Evolutionary conservation across 2,113 vertebrate genomes (phyloP).

Genomic region (Scartelaos histophorus): DNA sequence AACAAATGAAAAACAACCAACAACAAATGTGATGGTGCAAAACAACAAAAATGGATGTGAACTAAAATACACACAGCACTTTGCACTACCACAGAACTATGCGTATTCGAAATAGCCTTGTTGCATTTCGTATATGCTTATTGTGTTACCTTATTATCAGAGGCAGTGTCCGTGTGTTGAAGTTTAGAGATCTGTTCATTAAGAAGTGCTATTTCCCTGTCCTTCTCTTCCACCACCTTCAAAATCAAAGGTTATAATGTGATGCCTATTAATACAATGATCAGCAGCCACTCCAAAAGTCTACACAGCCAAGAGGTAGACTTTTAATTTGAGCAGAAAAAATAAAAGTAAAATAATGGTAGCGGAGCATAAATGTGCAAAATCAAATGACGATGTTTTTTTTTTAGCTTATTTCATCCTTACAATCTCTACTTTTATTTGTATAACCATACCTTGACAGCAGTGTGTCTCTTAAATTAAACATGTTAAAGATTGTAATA

Average conservation of each 20-base stretch:
- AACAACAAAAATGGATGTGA: constrained; percentile 38
- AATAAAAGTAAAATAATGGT: not conserved
- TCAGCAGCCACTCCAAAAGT: constrained; percentile 34
- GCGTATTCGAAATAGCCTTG: constrained; percentile 51
- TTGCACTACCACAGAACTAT: constrained; percentile 56
- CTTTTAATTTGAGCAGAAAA: constrained; percentile 11
- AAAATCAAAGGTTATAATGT: constrained; percentile 81
- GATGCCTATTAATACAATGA: constrained; percentile 71
- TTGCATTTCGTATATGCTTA: constrained; percentile 54
- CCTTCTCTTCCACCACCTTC: constrained; percentile 88
- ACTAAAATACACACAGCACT: constrained; percentile 56
- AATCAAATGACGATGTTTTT: not conserved
- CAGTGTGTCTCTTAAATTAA: not conserved
- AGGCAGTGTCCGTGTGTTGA: constrained; percentile 82
- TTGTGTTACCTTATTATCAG: constrained; percentile 87
- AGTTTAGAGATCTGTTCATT: constrained; percentile 87
- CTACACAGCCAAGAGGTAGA: constrained; percentile 17
- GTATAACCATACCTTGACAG: not conserved
- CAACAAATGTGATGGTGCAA: constrained; percentile 30
- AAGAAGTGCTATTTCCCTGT: constrained; percentile 85
- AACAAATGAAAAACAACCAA: constrained; percentile 40
- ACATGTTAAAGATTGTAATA: not conserved
- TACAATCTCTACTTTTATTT: not conserved
- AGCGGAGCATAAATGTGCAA: constrained; percentile 16
- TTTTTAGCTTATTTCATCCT: not conserved